Percentiles rank a stretch among this genome's conserved stretches.
Evolutionary conservation across 2,888 invertebrate species (phyloP).

Genomic region (Palloptera scutellata): DNA sequence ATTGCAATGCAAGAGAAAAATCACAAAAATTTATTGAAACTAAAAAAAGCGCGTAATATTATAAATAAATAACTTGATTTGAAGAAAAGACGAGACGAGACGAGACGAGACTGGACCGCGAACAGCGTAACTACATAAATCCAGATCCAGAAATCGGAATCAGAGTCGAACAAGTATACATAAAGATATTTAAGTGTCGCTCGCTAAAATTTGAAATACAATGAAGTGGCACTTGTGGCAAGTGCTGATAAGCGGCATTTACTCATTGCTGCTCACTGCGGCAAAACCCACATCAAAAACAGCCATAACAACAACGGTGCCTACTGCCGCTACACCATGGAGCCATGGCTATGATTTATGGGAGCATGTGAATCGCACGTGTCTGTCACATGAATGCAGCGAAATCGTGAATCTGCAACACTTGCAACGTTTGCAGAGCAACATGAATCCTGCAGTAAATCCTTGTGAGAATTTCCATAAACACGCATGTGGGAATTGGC

Average conservation of each 20-base stretch:
- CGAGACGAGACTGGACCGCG: no score
- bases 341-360: constrained; percentile 7
- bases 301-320: neutral
- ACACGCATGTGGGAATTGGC: constrained; percentile 54
- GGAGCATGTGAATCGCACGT: constrained; percentile 45
- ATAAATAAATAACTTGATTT: no score
- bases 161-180: no score
- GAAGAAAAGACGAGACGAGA: no score
- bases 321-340: no score
- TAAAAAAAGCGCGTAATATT: no score
- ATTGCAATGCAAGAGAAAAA: no score
- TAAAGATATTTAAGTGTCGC: no score
- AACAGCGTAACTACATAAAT: no score
- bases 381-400: constrained; percentile 43
- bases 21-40: no score
- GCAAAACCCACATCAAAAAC: neutral
- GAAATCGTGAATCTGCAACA: constrained; percentile 45
- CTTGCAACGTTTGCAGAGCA: constrained; percentile 41
- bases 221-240: neutral
- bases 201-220: no score
- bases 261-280: constrained; percentile 14
- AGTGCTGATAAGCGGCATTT: constrained; percentile 19
- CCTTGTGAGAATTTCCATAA: constrained; percentile 52
- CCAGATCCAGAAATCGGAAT: no score
- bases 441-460: constrained; percentile 44